Evolutionary conservation across 2,797 vertebrate genomes (phyloP).

Genomic region (Cynopterus sphinx): DNA sequence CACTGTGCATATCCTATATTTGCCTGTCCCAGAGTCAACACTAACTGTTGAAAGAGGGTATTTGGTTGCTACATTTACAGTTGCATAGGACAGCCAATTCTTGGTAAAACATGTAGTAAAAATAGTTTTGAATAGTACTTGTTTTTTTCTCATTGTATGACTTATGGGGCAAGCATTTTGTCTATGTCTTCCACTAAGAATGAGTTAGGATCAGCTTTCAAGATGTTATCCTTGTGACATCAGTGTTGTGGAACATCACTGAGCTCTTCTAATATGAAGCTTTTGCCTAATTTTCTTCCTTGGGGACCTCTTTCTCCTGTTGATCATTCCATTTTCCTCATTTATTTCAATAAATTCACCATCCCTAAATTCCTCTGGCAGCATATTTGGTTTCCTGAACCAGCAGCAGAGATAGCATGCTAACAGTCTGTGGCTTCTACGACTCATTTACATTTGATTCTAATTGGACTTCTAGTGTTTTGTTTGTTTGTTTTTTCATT

Average conservation of each 20-base stretch:
- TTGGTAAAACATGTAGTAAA: background rate
- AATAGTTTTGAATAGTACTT: background rate
- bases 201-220: background rate
- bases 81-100: background rate
- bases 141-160: background rate
- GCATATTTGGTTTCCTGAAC: background rate
- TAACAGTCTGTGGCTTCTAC: fast-evolving
- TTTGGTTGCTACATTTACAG: background rate
- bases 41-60: background rate
- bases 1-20: fast-evolving
- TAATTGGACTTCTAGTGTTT: background rate
- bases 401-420: background rate
- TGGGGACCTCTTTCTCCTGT: background rate
- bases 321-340: background rate
- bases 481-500: background rate
- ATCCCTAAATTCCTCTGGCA: background rate
- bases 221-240: background rate
- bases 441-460: background rate
- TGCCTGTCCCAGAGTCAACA: background rate
- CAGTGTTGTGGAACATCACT: fast-evolving
- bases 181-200: background rate
- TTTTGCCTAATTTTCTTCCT: background rate
- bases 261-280: too few species aligned
- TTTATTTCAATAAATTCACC: background rate
- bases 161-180: background rate